These are phyloP conservation scores for Torymus texanus DNA, from an alignment of 2,888 invertebrate genomes.

Conservation along the genomic window DNA sequence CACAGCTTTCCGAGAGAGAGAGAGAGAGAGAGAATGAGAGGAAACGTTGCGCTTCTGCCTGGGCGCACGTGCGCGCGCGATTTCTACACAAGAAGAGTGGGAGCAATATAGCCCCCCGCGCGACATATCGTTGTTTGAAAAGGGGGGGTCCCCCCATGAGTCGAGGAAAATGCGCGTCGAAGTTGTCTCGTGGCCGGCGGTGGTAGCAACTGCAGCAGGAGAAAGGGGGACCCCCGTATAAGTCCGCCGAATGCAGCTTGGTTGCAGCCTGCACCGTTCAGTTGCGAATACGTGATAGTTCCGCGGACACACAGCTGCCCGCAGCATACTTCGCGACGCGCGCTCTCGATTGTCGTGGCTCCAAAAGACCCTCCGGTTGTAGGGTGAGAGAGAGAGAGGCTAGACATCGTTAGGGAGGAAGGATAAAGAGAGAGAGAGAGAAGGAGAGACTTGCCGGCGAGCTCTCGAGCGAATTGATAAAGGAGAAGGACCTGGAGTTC, in stretches of 20 bases:
- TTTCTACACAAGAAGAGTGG: conserved; percentile 4
- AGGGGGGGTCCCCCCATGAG: no score
- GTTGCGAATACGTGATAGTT: conserved; percentile 33
- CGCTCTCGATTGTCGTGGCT: no score
- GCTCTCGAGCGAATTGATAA: conserved; percentile 1
- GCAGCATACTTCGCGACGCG: neutral
- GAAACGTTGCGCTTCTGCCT: neutral
- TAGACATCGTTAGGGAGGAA: neutral
- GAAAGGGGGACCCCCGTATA: conserved; percentile 34
- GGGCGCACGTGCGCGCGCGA: neutral
- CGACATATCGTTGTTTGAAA: no score
- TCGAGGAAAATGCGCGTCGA: neutral
- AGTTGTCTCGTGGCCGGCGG: no score
- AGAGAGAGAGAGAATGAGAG: conserved; percentile 17
- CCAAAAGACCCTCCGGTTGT: no score
- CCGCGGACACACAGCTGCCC: conserved; percentile 19
- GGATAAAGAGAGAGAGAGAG: conserved; percentile 35
- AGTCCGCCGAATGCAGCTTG: conserved; percentile 13
- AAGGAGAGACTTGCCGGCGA: neutral
- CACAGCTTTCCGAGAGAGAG: neutral
- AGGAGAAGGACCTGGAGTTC: neutral
- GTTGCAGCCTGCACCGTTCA: conserved; percentile 14
- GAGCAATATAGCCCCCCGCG: no score
- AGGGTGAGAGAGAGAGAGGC: no score
- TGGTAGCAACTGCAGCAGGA: neutral